Evolutionary conservation across 2,113 vertebrate species (phyloP).

Genomic region (Podilymbus podiceps): DNA sequence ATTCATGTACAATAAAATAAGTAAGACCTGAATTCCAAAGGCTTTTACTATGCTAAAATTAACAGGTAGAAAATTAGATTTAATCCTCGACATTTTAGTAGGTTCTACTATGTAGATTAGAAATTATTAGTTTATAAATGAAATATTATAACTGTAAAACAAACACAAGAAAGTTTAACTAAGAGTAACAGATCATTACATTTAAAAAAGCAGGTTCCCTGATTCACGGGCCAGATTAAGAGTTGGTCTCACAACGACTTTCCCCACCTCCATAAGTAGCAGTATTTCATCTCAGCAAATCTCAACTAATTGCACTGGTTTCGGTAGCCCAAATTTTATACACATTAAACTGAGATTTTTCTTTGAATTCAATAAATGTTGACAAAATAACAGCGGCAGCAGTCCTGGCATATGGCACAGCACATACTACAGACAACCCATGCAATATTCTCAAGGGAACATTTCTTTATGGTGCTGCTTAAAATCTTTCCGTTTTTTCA

Average conservation of each 20-base stretch:
- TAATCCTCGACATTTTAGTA: conserved; percentile 15
- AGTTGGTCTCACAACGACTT: not conserved
- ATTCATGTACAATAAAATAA: not conserved
- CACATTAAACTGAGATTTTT: not conserved
- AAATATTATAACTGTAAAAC: conserved; percentile 20
- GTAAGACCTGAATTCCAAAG: conserved; percentile 20
- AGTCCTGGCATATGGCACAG: not conserved
- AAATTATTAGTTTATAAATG: not conserved
- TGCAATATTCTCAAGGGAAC: not conserved
- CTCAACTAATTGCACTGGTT: not conserved
- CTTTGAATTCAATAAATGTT: not conserved
- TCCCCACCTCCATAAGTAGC: not conserved
- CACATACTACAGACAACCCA: not conserved
- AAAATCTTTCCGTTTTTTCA: not conserved
- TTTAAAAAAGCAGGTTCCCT: not conserved
- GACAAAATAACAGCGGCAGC: not conserved
- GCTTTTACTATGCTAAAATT: conserved; percentile 25
- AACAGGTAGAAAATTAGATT: conserved; percentile 21
- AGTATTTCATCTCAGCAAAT: not conserved
- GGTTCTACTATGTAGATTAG: not conserved
- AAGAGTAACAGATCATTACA: not conserved
- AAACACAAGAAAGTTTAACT: conserved; percentile 16
- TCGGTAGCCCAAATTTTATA: not conserved
- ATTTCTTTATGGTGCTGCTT: not conserved
- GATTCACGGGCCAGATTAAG: not conserved